phyloP scores from a whole-genome alignment of 2,113 vertebrate species.

The Daubentonia madagascariensis region DNA sequence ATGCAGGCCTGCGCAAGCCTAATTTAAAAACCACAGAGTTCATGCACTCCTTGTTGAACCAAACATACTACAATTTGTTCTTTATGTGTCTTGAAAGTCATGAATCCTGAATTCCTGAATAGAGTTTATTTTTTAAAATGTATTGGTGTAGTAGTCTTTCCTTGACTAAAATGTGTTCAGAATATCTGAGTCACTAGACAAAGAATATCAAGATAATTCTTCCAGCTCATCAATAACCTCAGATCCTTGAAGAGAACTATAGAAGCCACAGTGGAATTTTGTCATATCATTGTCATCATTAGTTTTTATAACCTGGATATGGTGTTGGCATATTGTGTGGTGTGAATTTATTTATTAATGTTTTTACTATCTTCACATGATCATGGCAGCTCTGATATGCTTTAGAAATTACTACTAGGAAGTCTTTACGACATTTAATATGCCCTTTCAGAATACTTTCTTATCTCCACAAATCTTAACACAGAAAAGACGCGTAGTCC shows the following conservation, averaged over 20 bases:
- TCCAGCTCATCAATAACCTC: background rate
- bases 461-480: background rate
- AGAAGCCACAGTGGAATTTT: background rate
- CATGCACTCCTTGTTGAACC: background rate
- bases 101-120: background rate
- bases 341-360: background rate
- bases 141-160: background rate
- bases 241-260: background rate
- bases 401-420: background rate
- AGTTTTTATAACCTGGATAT: background rate
- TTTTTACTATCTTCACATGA: background rate
- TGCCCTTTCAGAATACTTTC: background rate
- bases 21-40: background rate
- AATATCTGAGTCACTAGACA: background rate
- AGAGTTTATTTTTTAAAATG: background rate
- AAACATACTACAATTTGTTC: background rate
- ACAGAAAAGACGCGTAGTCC: background rate
- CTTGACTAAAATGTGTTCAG: background rate
- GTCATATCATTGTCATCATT: background rate
- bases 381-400: background rate
- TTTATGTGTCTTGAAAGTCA: background rate
- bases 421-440: background rate
- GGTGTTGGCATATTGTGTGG: background rate
- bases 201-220: background rate
- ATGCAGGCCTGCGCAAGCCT: background rate